These are phyloP conservation scores for Melanerpes formicivorus DNA, from an alignment of 2,113 vertebrate species.

Conservation along the genomic window DNA sequence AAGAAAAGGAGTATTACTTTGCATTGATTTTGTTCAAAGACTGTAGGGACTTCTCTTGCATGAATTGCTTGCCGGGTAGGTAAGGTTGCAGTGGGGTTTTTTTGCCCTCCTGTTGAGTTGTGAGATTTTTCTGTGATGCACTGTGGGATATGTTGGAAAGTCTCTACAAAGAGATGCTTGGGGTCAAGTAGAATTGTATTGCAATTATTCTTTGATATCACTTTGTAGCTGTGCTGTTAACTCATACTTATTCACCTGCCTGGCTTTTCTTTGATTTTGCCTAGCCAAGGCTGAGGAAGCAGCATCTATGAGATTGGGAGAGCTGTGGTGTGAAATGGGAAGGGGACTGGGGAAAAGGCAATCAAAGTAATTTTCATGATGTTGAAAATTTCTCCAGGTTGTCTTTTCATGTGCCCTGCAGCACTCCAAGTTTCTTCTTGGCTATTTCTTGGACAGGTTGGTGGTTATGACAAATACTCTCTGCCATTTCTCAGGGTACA, in stretches of 20 bases:
- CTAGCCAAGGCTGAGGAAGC: background rate
- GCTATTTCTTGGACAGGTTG: background rate
- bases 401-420: background rate
- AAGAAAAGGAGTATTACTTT: background rate
- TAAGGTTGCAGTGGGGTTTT: accelerated
- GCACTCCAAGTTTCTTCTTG: background rate
- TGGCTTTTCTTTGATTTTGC: accelerated
- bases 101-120: accelerated
- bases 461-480: background rate
- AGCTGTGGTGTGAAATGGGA: background rate
- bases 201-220: background rate
- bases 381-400: background rate
- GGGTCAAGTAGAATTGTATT: background rate
- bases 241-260: background rate
- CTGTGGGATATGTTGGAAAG: background rate
- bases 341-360: accelerated
- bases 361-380: background rate
- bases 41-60: background rate
- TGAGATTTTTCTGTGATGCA: background rate
- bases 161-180: background rate
- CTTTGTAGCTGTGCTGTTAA: background rate
- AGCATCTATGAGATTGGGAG: background rate
- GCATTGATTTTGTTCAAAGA: background rate
- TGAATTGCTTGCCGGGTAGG: background rate
- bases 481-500: background rate